Percentiles rank a stretch among this genome's conserved stretches.
These are phyloP conservation scores for Drosophila littoralis DNA, from an alignment of 1,140 invertebrate species.

Conservation along the genomic window DNA sequence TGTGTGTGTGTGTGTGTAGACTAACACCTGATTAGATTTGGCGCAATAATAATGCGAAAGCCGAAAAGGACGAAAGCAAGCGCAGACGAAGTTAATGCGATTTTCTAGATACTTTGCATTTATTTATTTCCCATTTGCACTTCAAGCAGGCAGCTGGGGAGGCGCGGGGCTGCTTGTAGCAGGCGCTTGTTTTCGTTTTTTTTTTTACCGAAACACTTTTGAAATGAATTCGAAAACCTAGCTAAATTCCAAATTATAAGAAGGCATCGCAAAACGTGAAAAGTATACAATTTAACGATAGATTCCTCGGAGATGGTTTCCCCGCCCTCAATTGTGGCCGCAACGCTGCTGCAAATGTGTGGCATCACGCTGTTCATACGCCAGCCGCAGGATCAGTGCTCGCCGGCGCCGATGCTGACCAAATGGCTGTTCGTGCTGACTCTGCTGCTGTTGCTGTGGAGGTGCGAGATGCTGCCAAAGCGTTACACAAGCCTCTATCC, in stretches of 20 bases:
- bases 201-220: slow-evolving; percentile 1
- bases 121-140: slow-evolving; percentile 29
- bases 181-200: not conserved
- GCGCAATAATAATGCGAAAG: slow-evolving; percentile 14
- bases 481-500: slow-evolving; percentile 14
- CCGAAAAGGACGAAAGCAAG: slow-evolving; percentile 12
- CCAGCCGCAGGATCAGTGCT: slow-evolving; percentile 22
- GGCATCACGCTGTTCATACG: slow-evolving; percentile 42
- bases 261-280: not conserved
- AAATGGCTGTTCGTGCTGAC: slow-evolving; percentile 31
- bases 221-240: slow-evolving; percentile 5
- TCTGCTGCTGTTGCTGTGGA: slow-evolving; percentile 37
- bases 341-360: slow-evolving; percentile 35
- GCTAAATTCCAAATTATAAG: slow-evolving; percentile 7
- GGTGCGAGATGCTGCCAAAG: slow-evolving; percentile 39
- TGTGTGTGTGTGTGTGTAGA: slow-evolving; percentile 5
- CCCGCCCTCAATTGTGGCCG: slow-evolving; percentile 30
- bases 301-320: slow-evolving; percentile 44
- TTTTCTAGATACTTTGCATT: slow-evolving; percentile 26
- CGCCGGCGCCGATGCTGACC: slow-evolving; percentile 15
- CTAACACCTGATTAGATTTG: slow-evolving; percentile 37
- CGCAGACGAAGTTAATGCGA: slow-evolving; percentile 27
- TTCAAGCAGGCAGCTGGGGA: not conserved
- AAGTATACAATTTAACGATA: slow-evolving; percentile 20
- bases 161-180: not conserved